Percentiles rank a stretch among this genome's conserved stretches.
Evolutionary conservation across 2,113 vertebrate genomes (phyloP).

Genomic region (Emydura subglobosa): DNA sequence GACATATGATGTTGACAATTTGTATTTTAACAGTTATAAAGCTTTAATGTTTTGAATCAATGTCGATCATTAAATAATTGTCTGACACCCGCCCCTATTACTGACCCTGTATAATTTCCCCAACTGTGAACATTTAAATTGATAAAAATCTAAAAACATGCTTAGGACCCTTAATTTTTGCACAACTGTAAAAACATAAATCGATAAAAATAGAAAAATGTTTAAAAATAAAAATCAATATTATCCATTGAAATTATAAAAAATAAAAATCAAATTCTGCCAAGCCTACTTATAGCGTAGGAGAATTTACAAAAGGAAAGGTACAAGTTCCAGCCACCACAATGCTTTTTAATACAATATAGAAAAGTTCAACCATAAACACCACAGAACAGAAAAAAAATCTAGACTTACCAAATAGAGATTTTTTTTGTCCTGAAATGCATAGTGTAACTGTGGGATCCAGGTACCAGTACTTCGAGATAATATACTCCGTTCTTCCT

Average conservation of each 20-base stretch:
- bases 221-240: not conserved
- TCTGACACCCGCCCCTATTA: not conserved
- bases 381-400: constrained; percentile 17
- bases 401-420: constrained; percentile 90
- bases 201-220: not conserved
- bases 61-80: not conserved
- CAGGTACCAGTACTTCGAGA: constrained; percentile 88
- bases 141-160: not conserved
- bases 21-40: not conserved
- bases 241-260: not conserved
- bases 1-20: not conserved
- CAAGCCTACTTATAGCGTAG: not conserved
- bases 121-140: not conserved
- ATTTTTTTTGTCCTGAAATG: constrained; percentile 94
- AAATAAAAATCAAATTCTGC: not conserved
- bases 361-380: not conserved
- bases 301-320: not conserved
- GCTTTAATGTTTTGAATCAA: not conserved
- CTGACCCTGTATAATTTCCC: not conserved
- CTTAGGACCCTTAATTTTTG: not conserved
- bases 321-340: not conserved
- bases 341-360: not conserved
- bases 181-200: not conserved
- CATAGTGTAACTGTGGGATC: constrained; percentile 92
- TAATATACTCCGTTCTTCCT: constrained; percentile 91